These are phyloP conservation scores for Cyrtodaria siliqua DNA, from an alignment of 2,888 invertebrate genomes.

Conservation along the genomic window DNA sequence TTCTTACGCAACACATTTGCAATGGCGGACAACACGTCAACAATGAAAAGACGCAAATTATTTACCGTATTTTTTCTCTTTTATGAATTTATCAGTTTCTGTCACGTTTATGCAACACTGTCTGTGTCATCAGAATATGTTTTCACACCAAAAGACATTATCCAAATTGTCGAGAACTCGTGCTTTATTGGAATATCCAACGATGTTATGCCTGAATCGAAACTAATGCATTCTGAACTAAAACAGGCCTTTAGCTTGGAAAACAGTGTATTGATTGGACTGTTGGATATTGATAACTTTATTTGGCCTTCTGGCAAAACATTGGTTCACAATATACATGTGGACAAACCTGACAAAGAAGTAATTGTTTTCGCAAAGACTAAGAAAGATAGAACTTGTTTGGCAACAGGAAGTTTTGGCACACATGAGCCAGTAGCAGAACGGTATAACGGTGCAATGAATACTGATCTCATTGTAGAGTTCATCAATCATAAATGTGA, in stretches of 20 bases:
- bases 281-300: conserved; percentile 41
- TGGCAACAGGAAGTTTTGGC: conserved; percentile 46
- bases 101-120: no score
- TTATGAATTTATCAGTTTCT: no score
- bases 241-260: conserved; percentile 45
- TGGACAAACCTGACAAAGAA: conserved; percentile 4
- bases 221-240: background rate
- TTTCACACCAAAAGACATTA: conserved; percentile 30
- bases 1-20: no score
- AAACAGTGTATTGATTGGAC: conserved; percentile 57
- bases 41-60: no score
- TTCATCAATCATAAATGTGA: conserved; percentile 78
- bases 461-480: conserved; percentile 53
- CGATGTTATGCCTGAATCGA: background rate
- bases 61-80: no score
- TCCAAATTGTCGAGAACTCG: conserved; percentile 35
- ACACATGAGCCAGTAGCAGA: conserved; percentile 28
- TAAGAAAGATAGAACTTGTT: conserved; percentile 71
- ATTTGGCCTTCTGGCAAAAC: conserved; percentile 57
- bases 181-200: conserved; percentile 53
- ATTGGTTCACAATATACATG: conserved; percentile 20
- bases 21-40: no score
- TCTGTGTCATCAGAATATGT: background rate
- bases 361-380: conserved; percentile 61
- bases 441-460: conserved; percentile 47